Base-by-base conservation (phyloP, 2,888 invertebrate species). In the Thereva unica region DNA sequence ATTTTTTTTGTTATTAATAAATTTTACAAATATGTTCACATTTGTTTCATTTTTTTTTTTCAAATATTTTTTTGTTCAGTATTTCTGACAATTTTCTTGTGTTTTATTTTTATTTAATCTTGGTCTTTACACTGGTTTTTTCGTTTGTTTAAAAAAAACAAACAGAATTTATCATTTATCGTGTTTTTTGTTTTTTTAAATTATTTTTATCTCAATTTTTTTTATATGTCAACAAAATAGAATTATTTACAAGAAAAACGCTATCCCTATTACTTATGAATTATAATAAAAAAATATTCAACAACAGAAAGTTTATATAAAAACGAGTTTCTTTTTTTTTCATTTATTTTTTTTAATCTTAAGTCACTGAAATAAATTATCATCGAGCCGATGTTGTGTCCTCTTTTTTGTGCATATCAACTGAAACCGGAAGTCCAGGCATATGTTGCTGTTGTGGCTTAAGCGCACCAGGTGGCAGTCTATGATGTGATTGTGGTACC, bases 401-500 rank as follows among this genome's bases (percentile, higher is more conserved):
- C 66, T 75, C 74, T 69, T 75, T 75, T 73, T 75, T 75, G 71
- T 74, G 75, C 72, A 74, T 70, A 69, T 75, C 75, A 52, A 74
- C 73, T 64, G 74, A 72, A 54, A 74, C 72, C 34, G 55, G 69
- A 65, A 68, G 69, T 61, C 71, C 71, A n/a, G 65, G 23, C 49
- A 65, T 53, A 52, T 68, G 74, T 69, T 78, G 78, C 71, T 80
- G 73, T 53, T 69, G 68, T 59, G 72, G 71, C 64, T 69, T 69
- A 4, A 70, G 45, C 35, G 69, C 68, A 52, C 70, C 69, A 7
- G 70, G 74, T 69, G 78, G 80, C 71, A 80, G 72, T 59, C 81
- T 78, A 71, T 81, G 78, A 72, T 80, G 80, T 49, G 50, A 55
- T 12, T 45, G 74, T 57, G 78, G 76, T 5, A 76, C 77, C 52